These are phyloP conservation scores for Ochotona curzoniae DNA, from an alignment of 2,113 vertebrate genomes.

Conservation along the genomic window DNA sequence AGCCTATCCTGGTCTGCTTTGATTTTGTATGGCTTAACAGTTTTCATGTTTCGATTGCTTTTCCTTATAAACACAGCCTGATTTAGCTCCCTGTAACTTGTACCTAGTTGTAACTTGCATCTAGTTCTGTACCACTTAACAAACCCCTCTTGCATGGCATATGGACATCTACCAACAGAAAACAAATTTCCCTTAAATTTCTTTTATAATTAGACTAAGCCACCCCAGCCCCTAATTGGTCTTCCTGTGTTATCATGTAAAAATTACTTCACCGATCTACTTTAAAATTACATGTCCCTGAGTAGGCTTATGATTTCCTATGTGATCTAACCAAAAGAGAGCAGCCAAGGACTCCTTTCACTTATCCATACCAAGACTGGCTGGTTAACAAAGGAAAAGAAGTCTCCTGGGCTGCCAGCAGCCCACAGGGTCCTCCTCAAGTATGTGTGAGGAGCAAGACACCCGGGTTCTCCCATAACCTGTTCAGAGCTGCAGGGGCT, in stretches of 20 bases:
- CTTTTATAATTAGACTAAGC: slow-evolving; percentile 51
- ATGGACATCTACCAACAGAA: slow-evolving; percentile 33
- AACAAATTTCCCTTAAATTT: slow-evolving; percentile 56
- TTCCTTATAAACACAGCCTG: slow-evolving; percentile 50
- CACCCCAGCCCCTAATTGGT: background rate
- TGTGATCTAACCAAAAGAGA: background rate
- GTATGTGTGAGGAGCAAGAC: background rate
- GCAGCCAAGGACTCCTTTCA: background rate
- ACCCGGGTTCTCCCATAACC: background rate
- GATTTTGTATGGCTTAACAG: background rate
- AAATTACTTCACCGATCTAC: slow-evolving; percentile 32
- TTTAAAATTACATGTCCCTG: slow-evolving; percentile 21
- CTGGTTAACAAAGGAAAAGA: background rate
- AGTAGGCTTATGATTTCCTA: background rate
- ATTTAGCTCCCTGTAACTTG: slow-evolving; percentile 18
- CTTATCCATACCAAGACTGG: background rate
- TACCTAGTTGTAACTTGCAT: background rate
- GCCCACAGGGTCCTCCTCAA: background rate
- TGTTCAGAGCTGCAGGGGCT: background rate
- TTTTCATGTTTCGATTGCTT: slow-evolving; percentile 51
- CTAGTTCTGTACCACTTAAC: slow-evolving; percentile 68
- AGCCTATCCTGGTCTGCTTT: background rate
- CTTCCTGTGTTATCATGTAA: slow-evolving; percentile 27
- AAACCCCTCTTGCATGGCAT: slow-evolving; percentile 56
- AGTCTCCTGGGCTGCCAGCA: background rate